Conservation (phyloP, 2,888 invertebrate species). For the Philereme vetulata region DNA sequence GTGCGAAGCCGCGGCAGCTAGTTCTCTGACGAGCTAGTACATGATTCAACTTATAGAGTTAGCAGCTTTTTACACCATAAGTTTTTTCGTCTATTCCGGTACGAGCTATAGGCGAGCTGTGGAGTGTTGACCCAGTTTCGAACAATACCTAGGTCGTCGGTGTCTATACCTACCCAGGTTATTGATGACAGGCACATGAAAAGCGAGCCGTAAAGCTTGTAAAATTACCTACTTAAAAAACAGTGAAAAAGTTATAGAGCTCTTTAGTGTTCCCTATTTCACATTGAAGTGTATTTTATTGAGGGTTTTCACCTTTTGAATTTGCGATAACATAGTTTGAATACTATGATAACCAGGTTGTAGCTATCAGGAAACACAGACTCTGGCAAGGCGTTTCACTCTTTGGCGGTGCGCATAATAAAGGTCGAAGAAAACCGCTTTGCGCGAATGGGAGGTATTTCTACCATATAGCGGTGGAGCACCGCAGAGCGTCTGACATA, state of each 20-base stretch:
- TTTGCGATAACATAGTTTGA: too few species aligned
- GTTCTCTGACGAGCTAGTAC: too few species aligned
- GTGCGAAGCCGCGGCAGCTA: too few species aligned
- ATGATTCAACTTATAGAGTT: not conserved
- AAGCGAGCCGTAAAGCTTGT: conserved; percentile 3
- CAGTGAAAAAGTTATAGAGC: conserved; percentile 2
- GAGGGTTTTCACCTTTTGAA: too few species aligned
- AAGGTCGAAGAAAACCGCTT: too few species aligned
- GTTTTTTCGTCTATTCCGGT: not conserved
- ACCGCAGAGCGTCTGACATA: too few species aligned
- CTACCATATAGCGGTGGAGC: too few species aligned
- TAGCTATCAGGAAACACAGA: too few species aligned
- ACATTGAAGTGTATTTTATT: not conserved
- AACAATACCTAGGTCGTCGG: conserved; percentile 22
- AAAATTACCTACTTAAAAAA: not conserved
- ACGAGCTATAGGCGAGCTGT: conserved; percentile 12
- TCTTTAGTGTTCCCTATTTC: not conserved
- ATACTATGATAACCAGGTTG: too few species aligned
- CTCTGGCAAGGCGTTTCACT: too few species aligned
- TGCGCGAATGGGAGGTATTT: too few species aligned
- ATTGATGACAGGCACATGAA: conserved; percentile 16
- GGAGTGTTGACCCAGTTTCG: conserved; percentile 23
- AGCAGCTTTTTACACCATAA: not conserved
- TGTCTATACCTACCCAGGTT: conserved; percentile 12
- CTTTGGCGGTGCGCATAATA: too few species aligned